A percentile compares a stretch with the other conserved stretches of the same genome.
phyloP scores from a whole-genome alignment of 1,140 invertebrate species.

The Listronotus bonariensis region DNA sequence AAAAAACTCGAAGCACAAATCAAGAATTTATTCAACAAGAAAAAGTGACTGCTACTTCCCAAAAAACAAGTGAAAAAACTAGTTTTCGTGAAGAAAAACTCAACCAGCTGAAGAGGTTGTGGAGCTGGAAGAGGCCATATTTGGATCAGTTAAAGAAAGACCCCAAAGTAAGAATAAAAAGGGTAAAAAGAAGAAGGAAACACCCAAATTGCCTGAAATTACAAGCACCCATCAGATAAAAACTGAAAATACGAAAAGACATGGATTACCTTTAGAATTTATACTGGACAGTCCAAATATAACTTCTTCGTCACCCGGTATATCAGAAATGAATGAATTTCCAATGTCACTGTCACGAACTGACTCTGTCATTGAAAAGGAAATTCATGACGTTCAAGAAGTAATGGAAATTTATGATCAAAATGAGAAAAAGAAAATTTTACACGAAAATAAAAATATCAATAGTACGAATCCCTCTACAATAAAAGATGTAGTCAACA shows the following conservation, averaged over 20 bases:
- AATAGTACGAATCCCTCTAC: too few relatives aligned
- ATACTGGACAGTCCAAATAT: slow-evolving; percentile 28
- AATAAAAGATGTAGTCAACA: too few relatives aligned
- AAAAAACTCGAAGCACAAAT: not conserved
- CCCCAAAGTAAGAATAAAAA: slow-evolving; percentile 36
- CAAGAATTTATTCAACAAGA: too few relatives aligned
- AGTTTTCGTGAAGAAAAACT: too few relatives aligned
- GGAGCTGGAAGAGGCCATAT: slow-evolving; percentile 53
- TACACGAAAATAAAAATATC: slow-evolving; percentile 3
- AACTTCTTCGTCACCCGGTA: not conserved
- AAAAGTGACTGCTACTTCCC: too few relatives aligned
- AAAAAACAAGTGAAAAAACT: too few relatives aligned
- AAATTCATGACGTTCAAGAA: slow-evolving; percentile 50
- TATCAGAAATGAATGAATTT: not conserved
- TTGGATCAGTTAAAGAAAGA: slow-evolving; percentile 55
- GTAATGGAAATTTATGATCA: slow-evolving; percentile 45
- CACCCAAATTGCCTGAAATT: slow-evolving; percentile 21
- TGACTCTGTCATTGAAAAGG: slow-evolving; percentile 49
- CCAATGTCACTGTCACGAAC: slow-evolving; percentile 37
- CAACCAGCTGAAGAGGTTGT: slow-evolving; percentile 5
- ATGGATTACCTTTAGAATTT: slow-evolving; percentile 42
- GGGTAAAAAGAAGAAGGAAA: slow-evolving; percentile 24
- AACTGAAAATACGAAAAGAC: slow-evolving; percentile 41
- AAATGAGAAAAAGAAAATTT: slow-evolving; percentile 17
- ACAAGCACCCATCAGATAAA: slow-evolving; percentile 25